phyloP scores from a whole-genome alignment of 1,140 invertebrate genomes.

The Mercenaria mercenaria region DNA sequence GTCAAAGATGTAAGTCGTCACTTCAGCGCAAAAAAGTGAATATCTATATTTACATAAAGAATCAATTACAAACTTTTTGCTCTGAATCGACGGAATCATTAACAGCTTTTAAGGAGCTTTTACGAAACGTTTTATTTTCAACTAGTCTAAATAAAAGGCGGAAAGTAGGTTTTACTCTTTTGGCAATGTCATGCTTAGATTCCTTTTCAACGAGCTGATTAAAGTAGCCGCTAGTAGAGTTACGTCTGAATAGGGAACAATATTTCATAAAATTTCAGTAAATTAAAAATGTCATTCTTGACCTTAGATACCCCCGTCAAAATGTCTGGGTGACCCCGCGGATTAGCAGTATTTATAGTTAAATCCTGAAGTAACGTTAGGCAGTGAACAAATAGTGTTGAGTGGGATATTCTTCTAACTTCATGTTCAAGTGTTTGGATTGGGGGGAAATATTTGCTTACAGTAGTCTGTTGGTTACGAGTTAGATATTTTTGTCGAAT shows the following conservation, averaged over 20 bases:
- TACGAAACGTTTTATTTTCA: too few relatives aligned
- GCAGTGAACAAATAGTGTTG: conserved; percentile 1
- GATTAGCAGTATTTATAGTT: conserved; percentile 10
- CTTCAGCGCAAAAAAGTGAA: too few relatives aligned
- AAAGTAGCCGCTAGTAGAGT: background rate
- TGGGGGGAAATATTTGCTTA: conserved; percentile 6
- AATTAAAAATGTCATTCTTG: conserved; percentile 15
- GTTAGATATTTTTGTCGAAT: conserved; percentile 1
- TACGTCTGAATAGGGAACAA: background rate
- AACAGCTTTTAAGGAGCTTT: too few relatives aligned
- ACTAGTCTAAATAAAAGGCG: too few relatives aligned
- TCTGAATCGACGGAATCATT: too few relatives aligned
- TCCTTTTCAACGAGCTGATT: background rate
- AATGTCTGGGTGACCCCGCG: conserved; percentile 6
- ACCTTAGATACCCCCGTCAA: conserved; percentile 17
- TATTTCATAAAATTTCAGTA: background rate
- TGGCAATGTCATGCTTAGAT: too few relatives aligned
- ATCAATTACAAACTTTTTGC: too few relatives aligned
- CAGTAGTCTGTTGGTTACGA: background rate
- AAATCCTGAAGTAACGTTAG: conserved; percentile 1
- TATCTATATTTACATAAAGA: too few relatives aligned
- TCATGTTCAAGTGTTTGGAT: conserved; percentile 27
- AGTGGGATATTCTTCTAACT: conserved; percentile 34
- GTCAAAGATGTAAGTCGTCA: too few relatives aligned
- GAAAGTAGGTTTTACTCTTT: too few relatives aligned